Conservation (phyloP, 2,113 vertebrate genomes). For the Calonectris borealis region DNA sequence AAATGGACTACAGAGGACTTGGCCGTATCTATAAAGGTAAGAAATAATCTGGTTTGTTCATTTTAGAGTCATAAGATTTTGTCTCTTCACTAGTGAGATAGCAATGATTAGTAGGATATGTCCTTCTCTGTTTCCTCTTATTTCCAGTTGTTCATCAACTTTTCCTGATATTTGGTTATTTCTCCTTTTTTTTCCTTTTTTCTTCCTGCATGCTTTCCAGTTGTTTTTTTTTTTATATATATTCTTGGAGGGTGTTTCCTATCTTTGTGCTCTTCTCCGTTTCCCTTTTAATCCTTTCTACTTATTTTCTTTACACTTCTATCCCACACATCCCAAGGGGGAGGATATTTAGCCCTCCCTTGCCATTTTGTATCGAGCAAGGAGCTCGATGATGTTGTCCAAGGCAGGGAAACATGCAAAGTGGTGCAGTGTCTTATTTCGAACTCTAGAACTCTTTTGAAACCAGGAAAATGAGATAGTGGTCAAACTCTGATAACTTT, state of each 20-base stretch:
- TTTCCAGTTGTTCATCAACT: neutral
- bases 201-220: neutral
- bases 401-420: neutral
- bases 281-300: neutral
- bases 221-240: neutral
- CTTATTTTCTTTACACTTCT: neutral
- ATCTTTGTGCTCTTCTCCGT: neutral
- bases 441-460: neutral
- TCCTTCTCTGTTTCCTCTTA: neutral
- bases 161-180: neutral
- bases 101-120: neutral
- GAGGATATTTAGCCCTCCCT: neutral
- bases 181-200: neutral
- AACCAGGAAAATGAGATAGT: neutral
- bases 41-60: neutral
- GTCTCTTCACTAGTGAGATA: neutral
- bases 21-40: slow-evolving; percentile 76
- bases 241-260: neutral
- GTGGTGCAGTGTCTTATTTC: neutral
- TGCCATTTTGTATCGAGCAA: neutral
- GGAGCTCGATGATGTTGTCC: neutral
- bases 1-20: slow-evolving; percentile 75
- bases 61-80: neutral
- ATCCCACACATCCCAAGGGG: neutral
- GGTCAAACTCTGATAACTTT: neutral